Conservation (phyloP, 2,888 invertebrate species). For the Drosophila borborema region DNA sequence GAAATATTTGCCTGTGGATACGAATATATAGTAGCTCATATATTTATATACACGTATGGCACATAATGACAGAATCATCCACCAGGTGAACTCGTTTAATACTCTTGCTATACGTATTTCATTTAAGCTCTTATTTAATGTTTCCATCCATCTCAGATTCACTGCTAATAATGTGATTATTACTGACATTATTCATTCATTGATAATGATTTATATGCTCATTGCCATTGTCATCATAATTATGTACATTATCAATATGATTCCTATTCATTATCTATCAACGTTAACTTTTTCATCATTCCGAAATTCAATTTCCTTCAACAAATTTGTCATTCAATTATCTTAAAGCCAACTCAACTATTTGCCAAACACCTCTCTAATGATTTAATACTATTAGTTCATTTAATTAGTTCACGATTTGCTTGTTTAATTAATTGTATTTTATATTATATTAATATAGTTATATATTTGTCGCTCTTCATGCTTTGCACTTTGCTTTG, state of each 20-base stretch:
- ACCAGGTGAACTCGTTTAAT: constrained; percentile 1
- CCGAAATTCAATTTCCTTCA: not conserved
- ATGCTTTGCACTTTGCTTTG: not conserved
- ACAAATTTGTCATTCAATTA: not conserved
- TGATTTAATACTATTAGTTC: constrained; percentile 5
- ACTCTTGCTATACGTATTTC: not conserved
- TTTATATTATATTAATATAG: constrained; percentile 8
- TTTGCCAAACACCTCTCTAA: constrained; percentile 2
- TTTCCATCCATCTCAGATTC: not conserved
- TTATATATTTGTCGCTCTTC: not conserved
- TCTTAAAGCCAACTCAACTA: not conserved
- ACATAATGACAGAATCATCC: constrained; percentile 23
- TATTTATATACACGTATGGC: constrained; percentile 16
- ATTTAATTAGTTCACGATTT: constrained; percentile 5
- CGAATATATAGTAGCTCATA: not conserved
- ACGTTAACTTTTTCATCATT: not conserved
- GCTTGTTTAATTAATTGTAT: not conserved
- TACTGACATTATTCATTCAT: too few species aligned
- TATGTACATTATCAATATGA: not conserved
- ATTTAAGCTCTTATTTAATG: not conserved
- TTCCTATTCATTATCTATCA: not conserved
- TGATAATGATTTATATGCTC: not conserved
- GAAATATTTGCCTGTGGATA: not conserved
- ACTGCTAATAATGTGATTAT: too few species aligned
- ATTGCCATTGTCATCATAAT: not conserved